Percentiles rank a stretch among this genome's conserved stretches.
phyloP scores from a whole-genome alignment of 2,797 vertebrate genomes.

The Prionace glauca region DNA sequence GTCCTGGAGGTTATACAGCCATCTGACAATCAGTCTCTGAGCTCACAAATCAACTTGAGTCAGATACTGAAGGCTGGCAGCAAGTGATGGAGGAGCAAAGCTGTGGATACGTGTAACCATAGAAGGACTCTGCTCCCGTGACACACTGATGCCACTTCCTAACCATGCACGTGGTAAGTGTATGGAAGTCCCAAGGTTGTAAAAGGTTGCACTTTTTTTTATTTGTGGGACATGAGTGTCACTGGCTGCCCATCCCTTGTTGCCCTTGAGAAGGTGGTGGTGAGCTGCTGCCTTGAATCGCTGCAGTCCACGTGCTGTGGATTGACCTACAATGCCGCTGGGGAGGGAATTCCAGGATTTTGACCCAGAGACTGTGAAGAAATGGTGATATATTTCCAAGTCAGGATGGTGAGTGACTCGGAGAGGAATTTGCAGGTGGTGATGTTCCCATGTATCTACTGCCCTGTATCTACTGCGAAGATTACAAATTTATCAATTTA shows the following conservation, averaged over 20 bases:
- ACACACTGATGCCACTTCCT: background rate
- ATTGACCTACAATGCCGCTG: too few species aligned
- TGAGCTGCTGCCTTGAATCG: too few species aligned
- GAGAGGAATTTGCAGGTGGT: too few species aligned
- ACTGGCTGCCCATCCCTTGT: too few species aligned
- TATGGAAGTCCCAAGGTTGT: background rate
- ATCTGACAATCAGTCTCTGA: background rate
- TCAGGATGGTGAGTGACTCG: too few species aligned
- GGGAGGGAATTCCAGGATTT: too few species aligned
- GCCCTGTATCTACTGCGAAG: background rate
- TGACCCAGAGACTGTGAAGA: too few species aligned
- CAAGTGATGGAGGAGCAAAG: background rate
- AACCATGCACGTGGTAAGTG: background rate
- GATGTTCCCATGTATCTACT: too few species aligned
- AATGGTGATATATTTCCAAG: too few species aligned
- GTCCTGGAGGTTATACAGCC: background rate
- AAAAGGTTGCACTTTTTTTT: background rate
- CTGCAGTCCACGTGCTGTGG: too few species aligned
- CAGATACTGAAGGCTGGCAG: background rate
- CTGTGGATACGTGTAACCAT: background rate
- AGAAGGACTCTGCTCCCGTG: background rate
- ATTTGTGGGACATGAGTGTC: too few species aligned
- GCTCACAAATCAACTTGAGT: background rate
- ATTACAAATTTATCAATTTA: background rate
- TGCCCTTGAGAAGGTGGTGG: too few species aligned